These are phyloP conservation scores for Cerastis rubricosa DNA, from an alignment of 2,888 invertebrate species.

Conservation along the genomic window DNA sequence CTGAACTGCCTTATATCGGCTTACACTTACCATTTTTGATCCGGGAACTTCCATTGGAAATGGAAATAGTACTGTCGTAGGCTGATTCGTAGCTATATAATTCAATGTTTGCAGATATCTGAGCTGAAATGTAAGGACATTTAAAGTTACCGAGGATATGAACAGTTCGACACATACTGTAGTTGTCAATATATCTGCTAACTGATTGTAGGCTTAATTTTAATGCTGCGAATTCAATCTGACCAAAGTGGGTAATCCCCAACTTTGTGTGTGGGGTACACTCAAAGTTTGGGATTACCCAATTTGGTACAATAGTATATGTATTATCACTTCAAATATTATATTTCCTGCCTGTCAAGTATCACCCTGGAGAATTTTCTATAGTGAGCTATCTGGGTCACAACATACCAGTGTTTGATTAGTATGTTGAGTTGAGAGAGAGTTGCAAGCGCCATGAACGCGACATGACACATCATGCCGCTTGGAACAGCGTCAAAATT, in stretches of 20 bases:
- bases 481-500: too few relatives aligned
- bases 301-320: too few relatives aligned
- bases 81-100: conserved; percentile 74
- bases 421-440: too few relatives aligned
- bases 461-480: too few relatives aligned
- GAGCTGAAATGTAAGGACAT: conserved; percentile 72
- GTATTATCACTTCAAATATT: too few relatives aligned
- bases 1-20: background rate
- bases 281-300: too few relatives aligned
- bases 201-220: background rate
- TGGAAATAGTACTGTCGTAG: conserved; percentile 78
- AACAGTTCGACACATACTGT: background rate
- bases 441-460: too few relatives aligned
- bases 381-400: background rate
- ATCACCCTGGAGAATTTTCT: background rate
- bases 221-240: background rate
- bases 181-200: background rate
- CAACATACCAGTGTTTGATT: too few relatives aligned
- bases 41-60: conserved; percentile 76
- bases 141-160: background rate
- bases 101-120: conserved; percentile 81
- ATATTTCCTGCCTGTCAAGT: background rate
- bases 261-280: too few relatives aligned
- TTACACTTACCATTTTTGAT: background rate
- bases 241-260: background rate